A percentile compares a stretch with the other conserved stretches of the same genome.
Conservation (phyloP, 2,113 vertebrate genomes). For the Tachysurus fulvidraco region DNA sequence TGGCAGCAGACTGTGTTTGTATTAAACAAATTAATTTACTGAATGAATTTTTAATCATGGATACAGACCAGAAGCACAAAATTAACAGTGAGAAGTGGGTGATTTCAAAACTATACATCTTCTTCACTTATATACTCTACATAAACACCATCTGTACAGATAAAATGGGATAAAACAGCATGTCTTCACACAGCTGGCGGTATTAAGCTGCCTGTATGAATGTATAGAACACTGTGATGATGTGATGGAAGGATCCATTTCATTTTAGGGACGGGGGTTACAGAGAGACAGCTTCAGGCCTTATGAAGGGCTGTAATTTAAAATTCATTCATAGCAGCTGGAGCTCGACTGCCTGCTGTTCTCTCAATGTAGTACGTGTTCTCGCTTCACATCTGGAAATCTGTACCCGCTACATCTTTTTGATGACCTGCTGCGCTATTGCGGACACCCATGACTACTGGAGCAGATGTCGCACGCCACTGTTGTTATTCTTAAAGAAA, state of each 20-base stretch:
- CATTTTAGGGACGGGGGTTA: neutral
- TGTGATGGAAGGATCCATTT: slow-evolving; percentile 1
- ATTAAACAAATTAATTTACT: neutral
- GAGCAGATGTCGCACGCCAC: slow-evolving; percentile 1
- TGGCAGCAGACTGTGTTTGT: neutral
- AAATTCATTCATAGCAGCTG: slow-evolving; percentile 31
- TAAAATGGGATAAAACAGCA: neutral
- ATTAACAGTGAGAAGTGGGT: no score
- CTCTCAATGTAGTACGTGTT: neutral
- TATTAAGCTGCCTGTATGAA: neutral
- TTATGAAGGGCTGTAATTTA: slow-evolving; percentile 1
- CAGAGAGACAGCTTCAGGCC: neutral
- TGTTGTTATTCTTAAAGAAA: neutral
- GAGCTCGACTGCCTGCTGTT: slow-evolving; percentile 14
- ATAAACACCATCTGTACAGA: neutral
- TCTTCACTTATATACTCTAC: neutral
- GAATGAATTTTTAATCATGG: neutral
- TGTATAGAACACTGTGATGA: neutral
- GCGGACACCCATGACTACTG: neutral
- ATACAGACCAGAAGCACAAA: neutral
- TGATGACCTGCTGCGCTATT: neutral
- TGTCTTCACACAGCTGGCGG: neutral
- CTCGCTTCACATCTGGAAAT: slow-evolving; percentile 18
- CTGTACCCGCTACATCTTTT: neutral
- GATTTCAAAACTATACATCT: neutral